Evolutionary conservation across 2,797 vertebrate species (phyloP), one percentile per base, ranked within the genome.

Genomic region (Anguilla pacifica): DNA sequence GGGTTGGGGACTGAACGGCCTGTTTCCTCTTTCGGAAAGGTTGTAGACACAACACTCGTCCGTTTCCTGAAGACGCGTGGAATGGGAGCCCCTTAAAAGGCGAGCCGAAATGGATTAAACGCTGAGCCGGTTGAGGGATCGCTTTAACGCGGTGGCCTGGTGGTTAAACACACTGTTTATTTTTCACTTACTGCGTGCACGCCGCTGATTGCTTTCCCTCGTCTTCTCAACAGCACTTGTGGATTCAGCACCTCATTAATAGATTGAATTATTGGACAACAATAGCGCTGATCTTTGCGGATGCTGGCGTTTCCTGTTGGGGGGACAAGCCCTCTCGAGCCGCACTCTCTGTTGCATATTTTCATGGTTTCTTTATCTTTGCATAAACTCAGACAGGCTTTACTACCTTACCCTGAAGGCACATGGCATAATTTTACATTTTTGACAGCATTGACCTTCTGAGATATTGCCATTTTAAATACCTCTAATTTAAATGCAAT

Each of bases 401-500:
- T 39, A 17, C 72, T 74, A 31, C 35, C 28, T 35, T 39, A 74
- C 74, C 74, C 35, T 43, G 1, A 19, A 0, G 74, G 74, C 35
- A 17, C 31, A 79, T 3, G 35, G 13, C 74, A 46, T 43, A 17
- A 43, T 19, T 79, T 79, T 3, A 43, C 11, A 43, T 39, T 79
- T 79, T 35, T 79, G 74, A 79, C 74, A 79, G 74, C 74, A 22
- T 46, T 79, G 39, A 79, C 74, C 74, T 43, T 79, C 43, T 79
- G 74, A 79, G 74, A 79, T 79, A 46, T 46, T 17, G 74, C 39
- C 31, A 15, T 19, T 43, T 79, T 39, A 79, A 79, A 43, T 46
- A 43, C 74, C 31, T 79, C 74, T 79, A 79, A 46, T 79, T 79
- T 79, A 5, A 79, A 79, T 43, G 74, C 13, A 46, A 43, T 43